phyloP scores from a whole-genome alignment of 2,797 vertebrate genomes.

The Sebastes flavidus region DNA sequence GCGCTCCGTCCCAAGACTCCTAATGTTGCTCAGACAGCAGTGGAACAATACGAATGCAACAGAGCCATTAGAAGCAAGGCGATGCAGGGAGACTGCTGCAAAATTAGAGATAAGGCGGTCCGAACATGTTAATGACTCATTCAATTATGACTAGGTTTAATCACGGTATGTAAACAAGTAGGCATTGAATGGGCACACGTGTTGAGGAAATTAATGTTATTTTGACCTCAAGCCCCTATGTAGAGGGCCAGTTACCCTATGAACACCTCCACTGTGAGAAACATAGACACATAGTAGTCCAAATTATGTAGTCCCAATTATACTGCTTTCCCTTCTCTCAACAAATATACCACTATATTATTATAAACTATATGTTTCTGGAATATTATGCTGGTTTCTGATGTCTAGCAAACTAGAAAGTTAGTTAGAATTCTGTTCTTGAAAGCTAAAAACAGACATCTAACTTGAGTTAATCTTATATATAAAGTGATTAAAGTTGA shows the following conservation, averaged over 20 bases:
- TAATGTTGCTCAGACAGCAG: conserved; percentile 58
- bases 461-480: neutral
- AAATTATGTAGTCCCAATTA: neutral
- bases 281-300: neutral
- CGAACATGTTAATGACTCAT: conserved; percentile 49
- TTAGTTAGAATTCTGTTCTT: neutral
- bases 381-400: neutral
- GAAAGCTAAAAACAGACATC: neutral
- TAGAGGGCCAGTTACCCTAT: neutral
- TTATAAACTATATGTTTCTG: neutral
- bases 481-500: too few relatives aligned
- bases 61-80: conserved; percentile 48
- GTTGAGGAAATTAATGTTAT: neutral
- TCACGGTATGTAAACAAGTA: conserved; percentile 47
- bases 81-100: conserved; percentile 16
- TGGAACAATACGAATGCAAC: conserved; percentile 57
- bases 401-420: neutral
- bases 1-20: conserved; percentile 62
- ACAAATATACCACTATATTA: neutral
- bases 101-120: conserved; percentile 48
- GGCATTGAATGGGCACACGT: conserved; percentile 16
- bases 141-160: conserved; percentile 51
- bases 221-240: neutral
- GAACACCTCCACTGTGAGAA: neutral
- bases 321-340: neutral